Conservation (phyloP, 2,888 invertebrate genomes). For the Philereme transversata region DNA sequence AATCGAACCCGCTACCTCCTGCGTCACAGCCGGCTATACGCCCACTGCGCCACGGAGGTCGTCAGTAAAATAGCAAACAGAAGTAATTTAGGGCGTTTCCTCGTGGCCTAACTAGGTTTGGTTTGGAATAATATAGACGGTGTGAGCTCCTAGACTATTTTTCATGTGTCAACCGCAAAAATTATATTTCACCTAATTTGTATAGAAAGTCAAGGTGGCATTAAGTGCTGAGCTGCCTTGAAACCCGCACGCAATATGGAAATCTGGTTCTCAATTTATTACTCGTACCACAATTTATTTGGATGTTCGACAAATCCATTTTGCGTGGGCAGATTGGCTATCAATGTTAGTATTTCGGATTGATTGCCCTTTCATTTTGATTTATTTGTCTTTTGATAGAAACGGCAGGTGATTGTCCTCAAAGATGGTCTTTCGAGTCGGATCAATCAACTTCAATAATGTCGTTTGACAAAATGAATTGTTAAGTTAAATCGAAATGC, state of each 20-base stretch:
- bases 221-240: constrained; percentile 39
- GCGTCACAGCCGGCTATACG: too few relatives aligned
- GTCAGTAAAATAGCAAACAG: too few relatives aligned
- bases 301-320: constrained; percentile 7
- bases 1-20: too few relatives aligned
- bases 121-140: too few relatives aligned
- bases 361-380: constrained; percentile 7
- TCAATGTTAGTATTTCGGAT: neutral
- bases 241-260: constrained; percentile 45
- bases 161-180: neutral
- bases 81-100: too few relatives aligned
- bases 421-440: constrained; percentile 4
- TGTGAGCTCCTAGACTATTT: too few relatives aligned
- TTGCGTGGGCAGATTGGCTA: constrained; percentile 6
- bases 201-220: constrained; percentile 47
- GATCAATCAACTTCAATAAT: neutral
- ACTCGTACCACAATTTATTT: constrained; percentile 29
- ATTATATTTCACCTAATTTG: constrained; percentile 38
- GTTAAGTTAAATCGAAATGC: neutral
- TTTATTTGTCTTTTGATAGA: neutral
- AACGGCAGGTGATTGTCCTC: neutral
- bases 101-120: too few relatives aligned
- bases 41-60: too few relatives aligned
- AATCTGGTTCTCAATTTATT: constrained; percentile 42
- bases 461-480: neutral